Base-by-base conservation (phyloP, 2,888 invertebrate genomes). In the Holacanthella duospinosa region DNA sequence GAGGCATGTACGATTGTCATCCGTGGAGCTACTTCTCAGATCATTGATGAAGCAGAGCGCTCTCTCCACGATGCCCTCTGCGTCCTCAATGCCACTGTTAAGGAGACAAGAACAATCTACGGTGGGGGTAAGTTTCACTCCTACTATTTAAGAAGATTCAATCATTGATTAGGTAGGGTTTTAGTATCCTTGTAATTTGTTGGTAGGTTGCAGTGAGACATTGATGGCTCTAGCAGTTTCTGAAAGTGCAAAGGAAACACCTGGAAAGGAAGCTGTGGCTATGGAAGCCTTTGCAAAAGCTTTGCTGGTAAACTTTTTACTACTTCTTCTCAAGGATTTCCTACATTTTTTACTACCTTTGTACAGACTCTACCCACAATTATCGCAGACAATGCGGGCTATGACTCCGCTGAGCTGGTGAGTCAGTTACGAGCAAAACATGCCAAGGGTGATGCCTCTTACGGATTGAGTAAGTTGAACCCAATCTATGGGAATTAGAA, bases 311-410 rank as follows among this genome's bases (percentile, higher is more conserved):
- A 43, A 16, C 43, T 58, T 36, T 16, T 56, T 59, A 36, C 6
- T 9, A 36, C 36, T 36, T 36, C 6, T 56, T 29, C 19, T 36
- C 16, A 54, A 58, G 27, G 2, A 36, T 25, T 43, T 19, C 36
- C 24, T 55, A 26, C 9, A 25, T 60, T 27, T 25, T 53, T 16
- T 26, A 43, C 21, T 21, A 55, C 24, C 21, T 25, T 29, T 36
- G 43, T 64, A 1, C 83, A 88, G 66, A 84, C 92, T 74, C 80
- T 99, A 73, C 99, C 99, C 0, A 91, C 90, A 26, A 90, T 91
- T 62, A 96, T 99, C 69, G 94, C 96, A 43, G 99, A 99, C 78
- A 99, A 99, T 80, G 99, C 93, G 64, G 99, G 99, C 64, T 95
- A 90, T 77, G 99, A 99, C 81, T 94, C 95, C 55, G 92, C 96